Percentiles rank a stretch among this genome's conserved stretches.
Conservation (phyloP, 2,797 vertebrate genomes). For the Esox masquinongy region DNA sequence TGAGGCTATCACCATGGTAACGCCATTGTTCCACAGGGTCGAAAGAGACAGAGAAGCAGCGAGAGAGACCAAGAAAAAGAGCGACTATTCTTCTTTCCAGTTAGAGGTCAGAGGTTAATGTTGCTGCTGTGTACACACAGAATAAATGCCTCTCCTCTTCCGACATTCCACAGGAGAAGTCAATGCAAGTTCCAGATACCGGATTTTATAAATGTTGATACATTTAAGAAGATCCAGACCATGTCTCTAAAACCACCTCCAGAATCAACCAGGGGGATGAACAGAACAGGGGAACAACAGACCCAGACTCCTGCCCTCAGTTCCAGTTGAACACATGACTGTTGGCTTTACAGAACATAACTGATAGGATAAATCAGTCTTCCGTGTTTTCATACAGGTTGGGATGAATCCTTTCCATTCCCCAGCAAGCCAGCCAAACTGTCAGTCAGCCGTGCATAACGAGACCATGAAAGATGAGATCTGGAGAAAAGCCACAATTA, state of each 20-base stretch:
- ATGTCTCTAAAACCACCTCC: too few relatives aligned
- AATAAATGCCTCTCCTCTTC: too few relatives aligned
- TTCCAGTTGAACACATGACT: background rate
- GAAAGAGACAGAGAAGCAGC: background rate
- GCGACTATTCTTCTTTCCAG: too few relatives aligned
- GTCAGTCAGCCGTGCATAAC: background rate
- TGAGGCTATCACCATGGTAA: constrained; percentile 60
- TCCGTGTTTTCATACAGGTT: background rate
- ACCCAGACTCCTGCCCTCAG: background rate
- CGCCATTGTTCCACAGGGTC: constrained; percentile 51
- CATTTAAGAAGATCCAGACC: too few relatives aligned
- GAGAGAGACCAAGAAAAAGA: background rate
- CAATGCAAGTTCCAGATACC: too few relatives aligned
- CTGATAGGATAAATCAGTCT: constrained; percentile 14
- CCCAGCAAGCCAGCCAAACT: too few relatives aligned
- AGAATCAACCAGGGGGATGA: too few relatives aligned
- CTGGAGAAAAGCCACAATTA: background rate
- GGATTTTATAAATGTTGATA: background rate
- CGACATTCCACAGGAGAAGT: too few relatives aligned
- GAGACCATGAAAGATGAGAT: background rate
- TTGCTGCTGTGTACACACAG: too few relatives aligned
- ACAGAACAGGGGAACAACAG: too few relatives aligned
- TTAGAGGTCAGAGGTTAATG: too few relatives aligned
- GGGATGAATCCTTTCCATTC: background rate
- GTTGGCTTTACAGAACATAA: background rate